Conservation (phyloP, 1,140 invertebrate genomes). For the Drosophila jambulina region DNA sequence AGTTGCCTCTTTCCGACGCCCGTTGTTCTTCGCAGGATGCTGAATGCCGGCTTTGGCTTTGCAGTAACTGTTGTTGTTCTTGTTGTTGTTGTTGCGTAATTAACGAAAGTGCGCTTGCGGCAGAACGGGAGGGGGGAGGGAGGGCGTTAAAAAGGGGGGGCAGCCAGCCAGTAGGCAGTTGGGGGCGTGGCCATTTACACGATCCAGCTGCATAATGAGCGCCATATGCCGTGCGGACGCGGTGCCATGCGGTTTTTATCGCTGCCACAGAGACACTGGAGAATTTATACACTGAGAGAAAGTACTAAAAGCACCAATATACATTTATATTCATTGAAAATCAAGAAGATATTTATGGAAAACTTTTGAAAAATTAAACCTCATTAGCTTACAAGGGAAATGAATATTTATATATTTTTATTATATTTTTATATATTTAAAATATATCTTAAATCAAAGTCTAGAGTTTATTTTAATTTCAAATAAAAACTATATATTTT, state of each 20-base stretch:
- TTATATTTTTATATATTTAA: too few species aligned
- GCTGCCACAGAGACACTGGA: constrained; percentile 18
- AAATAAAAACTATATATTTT: not conserved
- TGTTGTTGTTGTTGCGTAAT: constrained; percentile 70
- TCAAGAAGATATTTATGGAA: too few species aligned
- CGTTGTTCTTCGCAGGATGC: constrained; percentile 18
- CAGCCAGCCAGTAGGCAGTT: not conserved
- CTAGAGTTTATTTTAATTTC: not conserved
- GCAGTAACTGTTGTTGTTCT: constrained; percentile 47
- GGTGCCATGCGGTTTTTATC: constrained; percentile 33
- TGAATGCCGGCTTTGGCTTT: constrained; percentile 9
- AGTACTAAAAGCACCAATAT: not conserved
- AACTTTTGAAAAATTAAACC: too few species aligned
- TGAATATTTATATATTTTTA: too few species aligned
- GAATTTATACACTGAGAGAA: constrained; percentile 11
- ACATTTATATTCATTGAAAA: too few species aligned
- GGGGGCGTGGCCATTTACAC: constrained; percentile 34
- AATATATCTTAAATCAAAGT: not conserved
- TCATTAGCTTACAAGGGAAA: too few species aligned
- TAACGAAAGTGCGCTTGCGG: constrained; percentile 75
- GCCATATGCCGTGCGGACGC: constrained; percentile 57
- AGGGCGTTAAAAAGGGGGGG: not conserved
- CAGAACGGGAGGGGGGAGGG: not conserved
- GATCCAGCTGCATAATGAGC: constrained; percentile 62
- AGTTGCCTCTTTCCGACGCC: constrained; percentile 16